Conservation (phyloP, 2,888 invertebrate species). For the Strigamia maritima region DNA sequence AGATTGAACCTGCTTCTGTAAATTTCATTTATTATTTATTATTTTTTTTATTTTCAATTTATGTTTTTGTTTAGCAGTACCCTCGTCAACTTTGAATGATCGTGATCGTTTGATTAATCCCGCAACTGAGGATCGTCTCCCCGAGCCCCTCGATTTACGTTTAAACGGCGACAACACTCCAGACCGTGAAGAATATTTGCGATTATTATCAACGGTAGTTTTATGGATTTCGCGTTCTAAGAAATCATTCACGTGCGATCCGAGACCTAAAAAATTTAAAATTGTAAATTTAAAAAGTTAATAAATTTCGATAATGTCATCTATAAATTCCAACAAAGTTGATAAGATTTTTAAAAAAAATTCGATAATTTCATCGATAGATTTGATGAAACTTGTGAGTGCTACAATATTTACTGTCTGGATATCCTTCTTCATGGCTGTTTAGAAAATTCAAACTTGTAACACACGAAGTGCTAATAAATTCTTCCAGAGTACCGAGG, state of each 20-base stretch:
- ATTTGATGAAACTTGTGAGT: too few species aligned
- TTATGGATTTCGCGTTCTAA: constrained; percentile 80
- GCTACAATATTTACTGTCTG: constrained; percentile 58
- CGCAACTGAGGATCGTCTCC: constrained; percentile 71
- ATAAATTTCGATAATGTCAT: too few species aligned
- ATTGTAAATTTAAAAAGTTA: background rate
- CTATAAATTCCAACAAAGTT: too few species aligned
- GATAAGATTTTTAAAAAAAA: too few species aligned
- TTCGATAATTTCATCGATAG: too few species aligned
- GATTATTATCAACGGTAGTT: constrained; percentile 54
- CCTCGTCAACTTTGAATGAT: constrained; percentile 74
- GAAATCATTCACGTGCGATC: constrained; percentile 80
- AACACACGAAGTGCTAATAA: constrained; percentile 94
- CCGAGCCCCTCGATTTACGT: background rate
- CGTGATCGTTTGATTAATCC: constrained; percentile 92
- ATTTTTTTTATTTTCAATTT: background rate
- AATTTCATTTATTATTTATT: background rate
- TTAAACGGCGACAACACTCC: background rate
- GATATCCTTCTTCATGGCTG: constrained; percentile 86
- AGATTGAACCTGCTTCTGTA: background rate
- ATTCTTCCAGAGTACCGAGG: constrained; percentile 89
- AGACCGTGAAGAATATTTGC: background rate
- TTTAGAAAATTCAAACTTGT: constrained; percentile 94
- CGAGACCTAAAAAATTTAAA: constrained; percentile 60
- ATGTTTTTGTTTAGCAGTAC: background rate